These are phyloP conservation scores for Epizoanthus illoricatus DNA, from an alignment of 92 coral and sea anemone genomes.

Conservation along the genomic window DNA sequence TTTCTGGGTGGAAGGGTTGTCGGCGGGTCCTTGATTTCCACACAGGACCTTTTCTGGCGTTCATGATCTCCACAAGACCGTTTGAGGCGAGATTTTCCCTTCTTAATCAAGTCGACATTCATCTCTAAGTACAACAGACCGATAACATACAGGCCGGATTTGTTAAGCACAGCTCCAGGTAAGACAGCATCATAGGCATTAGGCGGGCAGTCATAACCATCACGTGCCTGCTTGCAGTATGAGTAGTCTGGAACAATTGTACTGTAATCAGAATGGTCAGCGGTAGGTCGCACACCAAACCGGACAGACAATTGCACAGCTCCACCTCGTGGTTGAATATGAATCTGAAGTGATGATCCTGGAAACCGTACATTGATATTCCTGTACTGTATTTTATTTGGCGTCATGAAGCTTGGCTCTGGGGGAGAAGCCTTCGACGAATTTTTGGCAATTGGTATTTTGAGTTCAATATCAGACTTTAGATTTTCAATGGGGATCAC, in stretches of 20 bases:
- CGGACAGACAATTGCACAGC: slow-evolving; percentile 45
- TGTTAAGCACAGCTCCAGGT: slow-evolving; percentile 16
- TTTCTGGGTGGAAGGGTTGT: slow-evolving; percentile 69
- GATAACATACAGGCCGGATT: slow-evolving; percentile 61
- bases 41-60: slow-evolving; percentile 77
- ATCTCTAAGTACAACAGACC: slow-evolving; percentile 51
- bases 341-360: slow-evolving; percentile 51
- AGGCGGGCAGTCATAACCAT: slow-evolving; percentile 21
- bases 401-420: slow-evolving; percentile 58
- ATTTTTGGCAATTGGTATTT: slow-evolving; percentile 38
- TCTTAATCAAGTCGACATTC: neutral
- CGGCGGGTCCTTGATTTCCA: slow-evolving; percentile 75
- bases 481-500: slow-evolving; percentile 49
- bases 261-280: slow-evolving; percentile 33
- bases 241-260: slow-evolving; percentile 48
- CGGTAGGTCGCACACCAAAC: slow-evolving; percentile 55
- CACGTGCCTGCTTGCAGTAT: slow-evolving; percentile 29
- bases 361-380: slow-evolving; percentile 42
- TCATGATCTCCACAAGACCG: slow-evolving; percentile 39
- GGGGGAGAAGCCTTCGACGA: slow-evolving; percentile 11
- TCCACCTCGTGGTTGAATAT: slow-evolving; percentile 15
- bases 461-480: slow-evolving; percentile 52
- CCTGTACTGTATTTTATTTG: slow-evolving; percentile 63
- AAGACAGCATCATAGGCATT: slow-evolving; percentile 37
- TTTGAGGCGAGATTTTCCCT: neutral